Evolutionary conservation across 2,797 vertebrate species (phyloP).

Genomic region (Pseudochaenichthys georgianus): DNA sequence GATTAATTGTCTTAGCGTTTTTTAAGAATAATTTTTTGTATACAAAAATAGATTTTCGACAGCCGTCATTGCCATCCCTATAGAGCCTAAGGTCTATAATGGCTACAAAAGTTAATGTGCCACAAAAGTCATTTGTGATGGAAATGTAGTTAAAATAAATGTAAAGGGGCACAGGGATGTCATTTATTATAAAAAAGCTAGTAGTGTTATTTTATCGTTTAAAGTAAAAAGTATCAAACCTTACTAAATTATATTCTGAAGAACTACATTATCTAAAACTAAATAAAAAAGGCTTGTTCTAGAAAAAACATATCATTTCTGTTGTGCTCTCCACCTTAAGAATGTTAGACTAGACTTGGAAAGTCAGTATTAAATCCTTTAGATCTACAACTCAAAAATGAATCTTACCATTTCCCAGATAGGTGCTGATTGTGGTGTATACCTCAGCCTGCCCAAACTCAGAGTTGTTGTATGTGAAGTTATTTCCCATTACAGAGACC

Average conservation of each 20-base stretch:
- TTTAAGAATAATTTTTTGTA: too few species aligned
- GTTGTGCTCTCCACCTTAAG: background rate
- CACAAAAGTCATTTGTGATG: background rate
- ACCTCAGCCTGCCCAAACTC: constrained; percentile 69
- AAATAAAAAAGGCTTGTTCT: background rate
- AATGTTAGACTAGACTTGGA: background rate
- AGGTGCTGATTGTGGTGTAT: constrained; percentile 73
- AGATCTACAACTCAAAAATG: background rate
- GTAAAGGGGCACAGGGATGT: background rate
- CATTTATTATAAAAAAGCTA: background rate
- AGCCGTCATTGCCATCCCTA: too few species aligned
- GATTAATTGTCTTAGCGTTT: too few species aligned
- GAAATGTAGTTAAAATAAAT: background rate
- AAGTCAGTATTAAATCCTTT: background rate
- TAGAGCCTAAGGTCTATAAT: background rate
- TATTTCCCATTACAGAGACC: constrained; percentile 71
- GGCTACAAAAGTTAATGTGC: too few species aligned
- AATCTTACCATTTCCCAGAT: constrained; percentile 64
- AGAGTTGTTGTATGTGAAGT: constrained; percentile 67
- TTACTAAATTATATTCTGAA: background rate
- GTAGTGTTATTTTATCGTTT: background rate
- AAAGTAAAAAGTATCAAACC: background rate
- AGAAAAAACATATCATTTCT: background rate
- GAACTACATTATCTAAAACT: background rate
- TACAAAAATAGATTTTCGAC: too few species aligned